A percentile compares a stretch with the other conserved stretches of the same genome.
These are phyloP conservation scores for Sthenelais limicola DNA, from an alignment of 2,888 invertebrate species.

Conservation along the genomic window DNA sequence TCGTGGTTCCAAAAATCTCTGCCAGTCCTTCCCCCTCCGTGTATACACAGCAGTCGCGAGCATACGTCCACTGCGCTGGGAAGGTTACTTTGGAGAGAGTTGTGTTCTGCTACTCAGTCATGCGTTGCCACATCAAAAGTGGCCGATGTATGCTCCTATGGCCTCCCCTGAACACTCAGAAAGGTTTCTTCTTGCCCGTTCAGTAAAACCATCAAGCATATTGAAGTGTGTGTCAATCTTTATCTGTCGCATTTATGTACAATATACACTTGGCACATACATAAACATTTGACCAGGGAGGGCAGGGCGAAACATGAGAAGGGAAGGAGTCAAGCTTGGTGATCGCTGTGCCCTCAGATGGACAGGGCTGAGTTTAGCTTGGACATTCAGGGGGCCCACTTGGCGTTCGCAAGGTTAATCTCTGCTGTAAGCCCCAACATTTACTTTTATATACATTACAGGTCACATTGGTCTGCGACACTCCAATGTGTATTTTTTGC, in stretches of 20 bases:
- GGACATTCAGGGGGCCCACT: slow-evolving; percentile 1
- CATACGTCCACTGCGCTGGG: too few species aligned
- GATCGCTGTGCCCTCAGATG: not conserved
- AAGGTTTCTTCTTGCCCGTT: too few species aligned
- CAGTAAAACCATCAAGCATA: slow-evolving; percentile 13
- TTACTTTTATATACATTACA: slow-evolving; percentile 37
- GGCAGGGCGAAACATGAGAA: slow-evolving; percentile 18
- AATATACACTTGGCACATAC: slow-evolving; percentile 27
- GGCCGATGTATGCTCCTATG: slow-evolving; percentile 15
- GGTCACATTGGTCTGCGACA: too few species aligned
- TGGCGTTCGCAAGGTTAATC: slow-evolving; percentile 40
- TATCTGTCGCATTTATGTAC: not conserved
- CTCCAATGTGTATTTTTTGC: too few species aligned
- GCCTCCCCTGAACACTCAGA: not conserved
- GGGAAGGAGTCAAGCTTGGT: slow-evolving; percentile 13
- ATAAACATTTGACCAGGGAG: slow-evolving; percentile 31
- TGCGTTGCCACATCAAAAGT: slow-evolving; percentile 35
- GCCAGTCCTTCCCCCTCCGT: too few species aligned
- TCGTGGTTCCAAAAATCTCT: too few species aligned
- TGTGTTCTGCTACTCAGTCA: too few species aligned
- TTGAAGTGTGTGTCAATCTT: slow-evolving; percentile 31
- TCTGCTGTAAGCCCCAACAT: slow-evolving; percentile 34
- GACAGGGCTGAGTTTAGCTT: slow-evolving; percentile 1
- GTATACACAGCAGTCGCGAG: too few species aligned
- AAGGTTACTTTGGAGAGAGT: too few species aligned